These are phyloP conservation scores for Reticulitermes speratus DNA, from an alignment of 1,140 invertebrate genomes.

Conservation along the genomic window DNA sequence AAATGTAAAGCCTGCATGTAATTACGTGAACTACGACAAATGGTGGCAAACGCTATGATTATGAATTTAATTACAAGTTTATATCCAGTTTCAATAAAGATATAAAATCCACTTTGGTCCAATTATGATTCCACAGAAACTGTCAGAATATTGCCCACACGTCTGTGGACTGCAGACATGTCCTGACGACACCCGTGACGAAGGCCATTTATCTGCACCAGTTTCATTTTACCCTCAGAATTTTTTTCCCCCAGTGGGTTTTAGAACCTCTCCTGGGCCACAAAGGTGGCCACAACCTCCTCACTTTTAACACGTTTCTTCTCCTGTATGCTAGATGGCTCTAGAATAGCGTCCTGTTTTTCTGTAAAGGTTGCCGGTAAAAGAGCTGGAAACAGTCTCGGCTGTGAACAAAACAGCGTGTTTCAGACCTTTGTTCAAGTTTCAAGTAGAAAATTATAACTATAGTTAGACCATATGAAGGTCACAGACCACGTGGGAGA, in stretches of 20 bases:
- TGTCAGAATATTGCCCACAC: background rate
- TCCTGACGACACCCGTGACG: too few relatives aligned
- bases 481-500: too few relatives aligned
- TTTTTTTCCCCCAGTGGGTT: background rate
- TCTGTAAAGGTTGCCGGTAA: background rate
- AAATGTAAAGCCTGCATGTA: too few relatives aligned
- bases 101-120: background rate
- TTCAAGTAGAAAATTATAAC: too few relatives aligned
- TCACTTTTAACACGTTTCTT: background rate
- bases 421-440: background rate
- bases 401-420: background rate
- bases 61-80: too few relatives aligned
- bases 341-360: background rate
- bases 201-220: background rate
- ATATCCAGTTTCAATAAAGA: background rate
- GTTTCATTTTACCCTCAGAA: background rate
- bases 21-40: too few relatives aligned
- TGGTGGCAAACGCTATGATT: too few relatives aligned
- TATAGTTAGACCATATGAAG: too few relatives aligned
- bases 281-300: background rate
- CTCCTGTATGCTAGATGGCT: background rate
- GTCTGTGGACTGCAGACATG: background rate
- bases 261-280: background rate
- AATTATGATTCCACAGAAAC: background rate
- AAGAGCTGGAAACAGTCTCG: constrained; percentile 6